Percentiles rank a stretch among this genome's conserved stretches.
These are phyloP conservation scores for Halocynthia aurantium DNA, from an alignment of 23 tunicate genomes.

Conservation along the genomic window DNA sequence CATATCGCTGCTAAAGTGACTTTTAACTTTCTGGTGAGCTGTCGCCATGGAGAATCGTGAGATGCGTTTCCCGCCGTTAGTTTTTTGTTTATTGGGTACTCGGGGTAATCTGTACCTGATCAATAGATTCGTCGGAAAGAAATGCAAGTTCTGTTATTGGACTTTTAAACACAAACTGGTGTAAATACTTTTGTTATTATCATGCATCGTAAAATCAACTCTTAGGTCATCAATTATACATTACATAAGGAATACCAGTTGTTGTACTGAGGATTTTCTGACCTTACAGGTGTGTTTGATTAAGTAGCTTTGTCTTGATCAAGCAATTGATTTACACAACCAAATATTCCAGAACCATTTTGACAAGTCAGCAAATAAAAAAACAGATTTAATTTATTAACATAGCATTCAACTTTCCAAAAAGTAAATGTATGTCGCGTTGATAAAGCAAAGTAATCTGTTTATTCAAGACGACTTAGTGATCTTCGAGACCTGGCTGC, in stretches of 20 bases:
- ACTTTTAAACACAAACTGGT: no score
- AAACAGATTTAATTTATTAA: no score
- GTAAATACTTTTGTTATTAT: no score
- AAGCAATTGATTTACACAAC: background rate
- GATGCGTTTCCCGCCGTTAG: conserved; percentile 24
- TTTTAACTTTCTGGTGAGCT: conserved; percentile 4
- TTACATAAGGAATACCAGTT: background rate
- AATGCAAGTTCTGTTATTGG: background rate
- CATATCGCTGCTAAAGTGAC: conserved; percentile 47
- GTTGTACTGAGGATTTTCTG: background rate
- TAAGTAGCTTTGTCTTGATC: conserved; percentile 29
- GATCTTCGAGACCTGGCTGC: no score
- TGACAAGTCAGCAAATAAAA: no score
- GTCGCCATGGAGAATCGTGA: conserved; percentile 13
- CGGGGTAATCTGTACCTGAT: conserved; percentile 16
- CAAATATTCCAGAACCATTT: no score
- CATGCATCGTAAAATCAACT: no score
- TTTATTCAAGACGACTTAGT: no score
- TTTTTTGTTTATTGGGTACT: conserved; percentile 10
- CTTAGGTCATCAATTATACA: no score
- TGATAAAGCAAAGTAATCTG: no score
- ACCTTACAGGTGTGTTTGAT: conserved; percentile 29
- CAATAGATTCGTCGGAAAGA: background rate
- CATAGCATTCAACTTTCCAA: no score
- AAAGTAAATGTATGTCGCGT: no score